Percentiles rank a stretch among this genome's conserved stretches.
phyloP scores from a whole-genome alignment of 2,888 invertebrate species.

The Vannuccia rotundouncinata region DNA sequence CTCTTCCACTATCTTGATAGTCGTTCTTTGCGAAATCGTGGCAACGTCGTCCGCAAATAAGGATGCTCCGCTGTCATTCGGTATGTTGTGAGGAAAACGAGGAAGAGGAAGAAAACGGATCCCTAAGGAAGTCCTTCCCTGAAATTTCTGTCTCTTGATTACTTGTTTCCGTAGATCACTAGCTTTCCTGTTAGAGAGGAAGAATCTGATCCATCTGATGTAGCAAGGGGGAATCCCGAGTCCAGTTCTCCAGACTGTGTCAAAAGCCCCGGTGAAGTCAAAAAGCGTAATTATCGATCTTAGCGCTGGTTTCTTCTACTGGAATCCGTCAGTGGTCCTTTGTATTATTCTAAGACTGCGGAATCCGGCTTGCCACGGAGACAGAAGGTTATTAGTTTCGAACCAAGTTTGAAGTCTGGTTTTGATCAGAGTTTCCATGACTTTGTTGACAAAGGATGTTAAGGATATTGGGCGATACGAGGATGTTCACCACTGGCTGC shows the following conservation, averaged over 20 bases:
- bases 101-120: neutral
- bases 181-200: neutral
- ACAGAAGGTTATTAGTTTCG: neutral
- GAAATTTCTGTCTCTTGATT: neutral
- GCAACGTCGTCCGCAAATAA: slow-evolving; percentile 7
- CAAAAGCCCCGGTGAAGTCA: slow-evolving; percentile 8
- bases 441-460: neutral
- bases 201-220: neutral
- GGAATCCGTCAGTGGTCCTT: neutral
- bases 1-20: neutral
- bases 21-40: neutral
- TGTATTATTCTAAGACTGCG: neutral
- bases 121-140: neutral
- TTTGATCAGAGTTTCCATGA: neutral
- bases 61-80: neutral
- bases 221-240: neutral
- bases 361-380: neutral
- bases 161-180: neutral
- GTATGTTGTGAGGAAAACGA: neutral
- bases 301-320: neutral
- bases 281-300: neutral
- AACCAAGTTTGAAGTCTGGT: neutral
- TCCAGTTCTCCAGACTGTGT: slow-evolving; percentile 14
- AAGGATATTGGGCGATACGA: neutral
- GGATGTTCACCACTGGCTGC: too few relatives aligned